These are phyloP conservation scores for Ophion slaviceki DNA, from an alignment of 2,888 invertebrate genomes.

Conservation along the genomic window DNA sequence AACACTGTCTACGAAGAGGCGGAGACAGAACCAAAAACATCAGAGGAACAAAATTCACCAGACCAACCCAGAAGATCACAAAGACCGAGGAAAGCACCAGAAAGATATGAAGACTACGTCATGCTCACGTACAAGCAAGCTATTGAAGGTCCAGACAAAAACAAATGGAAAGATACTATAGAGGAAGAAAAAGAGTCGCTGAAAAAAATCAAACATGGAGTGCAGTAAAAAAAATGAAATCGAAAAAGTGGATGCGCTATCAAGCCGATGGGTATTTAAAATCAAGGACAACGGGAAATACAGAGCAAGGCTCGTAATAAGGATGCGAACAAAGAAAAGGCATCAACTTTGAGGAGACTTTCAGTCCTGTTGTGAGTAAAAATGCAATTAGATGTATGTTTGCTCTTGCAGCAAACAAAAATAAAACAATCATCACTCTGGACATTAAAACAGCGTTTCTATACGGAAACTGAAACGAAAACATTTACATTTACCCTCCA, in stretches of 20 bases:
- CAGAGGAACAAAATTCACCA: neutral
- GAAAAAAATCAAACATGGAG: slow-evolving; percentile 67
- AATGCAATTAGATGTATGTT: slow-evolving; percentile 28
- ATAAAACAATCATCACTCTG: slow-evolving; percentile 9
- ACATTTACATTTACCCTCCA: slow-evolving; percentile 21
- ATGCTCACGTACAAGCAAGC: slow-evolving; percentile 35
- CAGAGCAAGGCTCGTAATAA: slow-evolving; percentile 36
- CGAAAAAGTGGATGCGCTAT: slow-evolving; percentile 60
- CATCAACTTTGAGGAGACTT: slow-evolving; percentile 37
- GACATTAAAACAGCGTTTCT: slow-evolving; percentile 19
- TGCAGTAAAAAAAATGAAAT: slow-evolving; percentile 45
- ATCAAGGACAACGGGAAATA: slow-evolving; percentile 64
- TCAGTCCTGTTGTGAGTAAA: slow-evolving; percentile 35
- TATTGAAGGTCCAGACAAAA: slow-evolving; percentile 44
- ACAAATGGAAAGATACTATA: slow-evolving; percentile 51
- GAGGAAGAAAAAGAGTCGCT: slow-evolving; percentile 67
- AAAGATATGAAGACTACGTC: slow-evolving; percentile 20
- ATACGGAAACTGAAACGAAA: slow-evolving; percentile 3
- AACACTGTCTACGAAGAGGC: slow-evolving; percentile 20
- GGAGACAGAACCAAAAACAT: neutral
- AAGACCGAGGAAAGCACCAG: slow-evolving; percentile 1
- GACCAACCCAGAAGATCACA: slow-evolving; percentile 15
- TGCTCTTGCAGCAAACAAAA: slow-evolving; percentile 22
- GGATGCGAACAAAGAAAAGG: slow-evolving; percentile 44
- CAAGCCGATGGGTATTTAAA: slow-evolving; percentile 68